Percentiles rank a stretch among this genome's conserved stretches.
These are phyloP conservation scores for Crotalus tigris DNA, from an alignment of 2,113 vertebrate species.

Conservation along the genomic window DNA sequence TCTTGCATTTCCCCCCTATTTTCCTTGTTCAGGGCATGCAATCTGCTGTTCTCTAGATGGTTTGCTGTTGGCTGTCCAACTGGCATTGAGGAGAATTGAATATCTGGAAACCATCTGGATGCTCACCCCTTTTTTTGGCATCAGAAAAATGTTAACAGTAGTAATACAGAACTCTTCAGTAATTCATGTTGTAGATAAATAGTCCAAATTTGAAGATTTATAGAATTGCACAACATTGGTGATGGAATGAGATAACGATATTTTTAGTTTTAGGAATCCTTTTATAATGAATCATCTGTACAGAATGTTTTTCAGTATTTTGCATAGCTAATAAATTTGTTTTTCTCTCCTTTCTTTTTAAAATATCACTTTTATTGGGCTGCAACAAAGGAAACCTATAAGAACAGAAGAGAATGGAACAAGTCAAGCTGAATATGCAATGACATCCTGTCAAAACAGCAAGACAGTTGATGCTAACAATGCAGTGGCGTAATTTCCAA, in stretches of 20 bases:
- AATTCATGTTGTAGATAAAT: neutral
- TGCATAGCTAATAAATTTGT: slow-evolving; percentile 35
- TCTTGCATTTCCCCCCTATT: neutral
- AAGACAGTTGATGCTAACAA: slow-evolving; percentile 85
- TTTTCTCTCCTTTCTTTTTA: slow-evolving; percentile 49
- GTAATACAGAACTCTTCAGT: neutral
- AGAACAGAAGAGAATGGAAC: slow-evolving; percentile 95
- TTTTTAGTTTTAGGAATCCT: neutral
- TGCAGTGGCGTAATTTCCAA: slow-evolving; percentile 79
- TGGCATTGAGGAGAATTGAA: neutral
- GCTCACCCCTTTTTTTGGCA: neutral
- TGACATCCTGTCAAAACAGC: slow-evolving; percentile 90
- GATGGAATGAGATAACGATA: neutral
- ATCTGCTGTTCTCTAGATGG: neutral
- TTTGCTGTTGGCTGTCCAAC: neutral
- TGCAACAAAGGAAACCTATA: slow-evolving; percentile 88
- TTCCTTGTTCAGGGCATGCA: neutral
- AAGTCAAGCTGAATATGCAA: slow-evolving; percentile 92
- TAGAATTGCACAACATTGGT: neutral
- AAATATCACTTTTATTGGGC: neutral
- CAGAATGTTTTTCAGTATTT: neutral
- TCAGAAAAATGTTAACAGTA: neutral
- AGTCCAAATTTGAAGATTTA: neutral
- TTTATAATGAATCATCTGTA: neutral
- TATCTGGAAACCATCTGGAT: neutral